Evolutionary conservation across 2,888 invertebrate species (phyloP).

Genomic region (Aquatica leii): DNA sequence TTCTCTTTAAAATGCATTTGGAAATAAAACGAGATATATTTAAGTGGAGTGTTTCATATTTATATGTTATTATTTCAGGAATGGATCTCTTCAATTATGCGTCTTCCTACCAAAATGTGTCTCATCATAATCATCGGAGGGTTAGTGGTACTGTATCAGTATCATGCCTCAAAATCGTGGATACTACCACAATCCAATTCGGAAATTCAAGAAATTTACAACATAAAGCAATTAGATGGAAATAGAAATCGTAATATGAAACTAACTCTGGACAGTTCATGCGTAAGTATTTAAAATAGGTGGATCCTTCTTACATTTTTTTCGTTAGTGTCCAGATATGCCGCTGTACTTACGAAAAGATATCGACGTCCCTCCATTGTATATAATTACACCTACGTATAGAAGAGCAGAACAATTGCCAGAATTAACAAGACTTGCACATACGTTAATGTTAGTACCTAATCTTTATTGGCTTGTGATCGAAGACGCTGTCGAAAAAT

Average conservation of each 20-base stretch:
- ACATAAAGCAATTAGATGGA: conserved; percentile 1
- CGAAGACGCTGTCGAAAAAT: conserved; percentile 81
- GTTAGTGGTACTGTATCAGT: conserved; percentile 22
- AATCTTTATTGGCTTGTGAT: conserved; percentile 94
- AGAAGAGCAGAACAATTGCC: conserved; percentile 80
- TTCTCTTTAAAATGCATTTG: no score
- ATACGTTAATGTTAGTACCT: conserved; percentile 85
- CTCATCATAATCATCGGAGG: conserved; percentile 15
- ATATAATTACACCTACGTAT: conserved; percentile 79
- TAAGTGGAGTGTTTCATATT: no score
- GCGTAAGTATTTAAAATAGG: neutral
- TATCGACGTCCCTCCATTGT: conserved; percentile 62
- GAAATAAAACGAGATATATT: no score
- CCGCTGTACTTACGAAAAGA: conserved; percentile 26
- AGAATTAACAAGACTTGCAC: conserved; percentile 84
- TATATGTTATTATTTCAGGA: conserved; percentile 12
- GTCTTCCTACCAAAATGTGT: conserved; percentile 23
- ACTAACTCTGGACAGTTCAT: neutral
- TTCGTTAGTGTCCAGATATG: conserved; percentile 34
- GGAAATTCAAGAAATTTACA: conserved; percentile 17
- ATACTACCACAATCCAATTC: conserved; percentile 12
- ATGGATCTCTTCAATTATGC: conserved; percentile 24
- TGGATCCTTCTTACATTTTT: neutral
- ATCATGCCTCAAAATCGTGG: conserved; percentile 16
- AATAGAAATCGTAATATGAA: conserved; percentile 3